phyloP scores from a whole-genome alignment of 2,797 vertebrate genomes.

The Garrulus glandarius region DNA sequence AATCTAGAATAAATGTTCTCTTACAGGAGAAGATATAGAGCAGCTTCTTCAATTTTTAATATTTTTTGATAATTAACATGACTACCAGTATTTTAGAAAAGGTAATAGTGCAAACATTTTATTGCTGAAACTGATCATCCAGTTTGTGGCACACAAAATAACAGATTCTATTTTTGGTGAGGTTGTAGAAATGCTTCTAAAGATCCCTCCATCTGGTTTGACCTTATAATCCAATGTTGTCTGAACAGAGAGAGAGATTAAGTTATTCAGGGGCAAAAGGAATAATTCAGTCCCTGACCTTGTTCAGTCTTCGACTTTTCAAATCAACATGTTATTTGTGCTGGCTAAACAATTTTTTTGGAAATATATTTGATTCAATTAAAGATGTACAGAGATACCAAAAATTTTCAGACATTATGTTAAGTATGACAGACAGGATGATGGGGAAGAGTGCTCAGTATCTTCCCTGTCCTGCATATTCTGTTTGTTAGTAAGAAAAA shows the following conservation, averaged over 20 bases:
- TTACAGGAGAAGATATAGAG: not conserved
- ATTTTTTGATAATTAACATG: constrained; percentile 15
- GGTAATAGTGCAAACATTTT: constrained; percentile 15
- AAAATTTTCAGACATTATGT: not conserved
- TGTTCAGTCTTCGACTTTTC: constrained; percentile 45
- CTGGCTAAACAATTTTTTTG: constrained; percentile 45
- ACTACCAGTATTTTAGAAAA: not conserved
- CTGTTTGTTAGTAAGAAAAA: not conserved
- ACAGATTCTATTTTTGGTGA: constrained; percentile 23
- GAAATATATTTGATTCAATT: constrained; percentile 40
- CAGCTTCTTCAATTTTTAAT: not conserved
- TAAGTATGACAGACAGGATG: not conserved
- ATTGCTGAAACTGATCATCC: constrained; percentile 47
- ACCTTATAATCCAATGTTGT: constrained; percentile 73
- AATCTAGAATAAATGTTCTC: not conserved
- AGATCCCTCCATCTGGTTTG: constrained; percentile 57
- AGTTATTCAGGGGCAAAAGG: constrained; percentile 63
- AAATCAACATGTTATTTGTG: constrained; percentile 61
- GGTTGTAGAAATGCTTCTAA: constrained; percentile 59
- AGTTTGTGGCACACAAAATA: constrained; percentile 36
- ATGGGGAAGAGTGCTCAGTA: not conserved
- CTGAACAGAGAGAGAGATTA: constrained; percentile 68
- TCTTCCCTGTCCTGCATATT: fast-evolving
- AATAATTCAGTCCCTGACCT: constrained; percentile 70
- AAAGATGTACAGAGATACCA: constrained; percentile 4